phyloP scores from a whole-genome alignment of 2,113 vertebrate species.

The Gopherus evgoodei region DNA sequence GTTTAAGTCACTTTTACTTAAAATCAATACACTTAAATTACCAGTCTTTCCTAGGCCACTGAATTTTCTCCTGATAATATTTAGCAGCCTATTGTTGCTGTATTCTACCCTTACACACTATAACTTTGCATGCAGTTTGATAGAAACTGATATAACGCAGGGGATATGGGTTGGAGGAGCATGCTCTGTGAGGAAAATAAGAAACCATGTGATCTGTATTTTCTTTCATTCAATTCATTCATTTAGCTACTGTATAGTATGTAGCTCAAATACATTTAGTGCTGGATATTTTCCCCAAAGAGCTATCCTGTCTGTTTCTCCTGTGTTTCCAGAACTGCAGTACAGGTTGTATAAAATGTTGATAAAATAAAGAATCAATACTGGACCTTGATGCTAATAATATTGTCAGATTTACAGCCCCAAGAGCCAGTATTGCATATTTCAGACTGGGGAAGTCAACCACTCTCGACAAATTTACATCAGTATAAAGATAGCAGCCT shows the following conservation, averaged over 20 bases:
- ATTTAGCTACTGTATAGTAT: not conserved
- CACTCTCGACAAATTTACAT: not conserved
- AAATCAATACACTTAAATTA: slow-evolving; percentile 71
- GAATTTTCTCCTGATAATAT: slow-evolving; percentile 18
- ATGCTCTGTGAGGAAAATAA: not conserved
- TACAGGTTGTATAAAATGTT: slow-evolving; percentile 10
- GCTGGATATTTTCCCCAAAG: not conserved
- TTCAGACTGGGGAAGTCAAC: not conserved
- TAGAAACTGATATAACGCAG: not conserved
- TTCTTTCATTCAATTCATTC: not conserved
- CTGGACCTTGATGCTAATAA: not conserved
- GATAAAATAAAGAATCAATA: not conserved
- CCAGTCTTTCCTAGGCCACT: slow-evolving; percentile 23
- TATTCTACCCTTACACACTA: not conserved
- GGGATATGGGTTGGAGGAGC: not conserved
- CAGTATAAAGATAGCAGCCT: not conserved
- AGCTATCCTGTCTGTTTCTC: not conserved
- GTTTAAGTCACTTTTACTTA: slow-evolving; percentile 67
- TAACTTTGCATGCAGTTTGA: not conserved
- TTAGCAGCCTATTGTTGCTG: not conserved
- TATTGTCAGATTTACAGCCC: not conserved
- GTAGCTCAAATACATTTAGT: not conserved
- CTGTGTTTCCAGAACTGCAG: not conserved
- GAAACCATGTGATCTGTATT: not conserved
- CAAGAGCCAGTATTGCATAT: not conserved